These are phyloP conservation scores for Disparrhopalites patrizii DNA, from an alignment of 2,888 invertebrate genomes.

Conservation along the genomic window DNA sequence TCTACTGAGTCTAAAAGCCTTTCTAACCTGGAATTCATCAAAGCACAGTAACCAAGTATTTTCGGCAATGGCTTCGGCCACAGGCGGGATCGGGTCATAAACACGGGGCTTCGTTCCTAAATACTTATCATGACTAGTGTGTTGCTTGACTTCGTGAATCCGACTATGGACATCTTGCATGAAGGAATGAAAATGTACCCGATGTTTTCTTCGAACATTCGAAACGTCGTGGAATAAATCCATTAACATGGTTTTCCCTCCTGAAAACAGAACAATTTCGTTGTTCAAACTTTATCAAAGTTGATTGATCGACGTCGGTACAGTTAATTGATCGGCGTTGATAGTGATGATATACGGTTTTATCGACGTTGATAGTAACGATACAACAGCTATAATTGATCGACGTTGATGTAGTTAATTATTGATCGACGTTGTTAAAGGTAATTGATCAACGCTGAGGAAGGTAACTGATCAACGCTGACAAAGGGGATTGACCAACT, in stretches of 20 bases:
- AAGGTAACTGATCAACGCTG: no score
- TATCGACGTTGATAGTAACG: no score
- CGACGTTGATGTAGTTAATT: no score
- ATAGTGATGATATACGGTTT: no score
- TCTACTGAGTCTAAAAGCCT: not conserved
- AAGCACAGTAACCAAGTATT: conserved; percentile 93
- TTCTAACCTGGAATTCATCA: conserved; percentile 89
- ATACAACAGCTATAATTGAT: no score
- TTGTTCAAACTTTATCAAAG: no score
- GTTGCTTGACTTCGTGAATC: conserved; percentile 78
- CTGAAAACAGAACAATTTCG: conserved; percentile 53
- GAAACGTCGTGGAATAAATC: conserved; percentile 88
- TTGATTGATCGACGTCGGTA: no score
- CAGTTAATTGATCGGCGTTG: no score
- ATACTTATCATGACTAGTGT: conserved; percentile 55
- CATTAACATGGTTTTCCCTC: conserved; percentile 99
- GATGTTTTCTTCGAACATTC: conserved; percentile 54
- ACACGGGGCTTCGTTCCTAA: conserved; percentile 59
- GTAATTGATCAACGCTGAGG: no score
- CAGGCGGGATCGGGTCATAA: conserved; percentile 92
- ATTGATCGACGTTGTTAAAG: no score
- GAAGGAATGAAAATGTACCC: conserved; percentile 95
- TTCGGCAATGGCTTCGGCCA: conserved; percentile 78
- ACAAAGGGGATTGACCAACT: no score
- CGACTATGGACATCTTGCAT: conserved; percentile 92